Conservation (phyloP, 2,797 vertebrate genomes). For the Lagorchestes hirsutus region DNA sequence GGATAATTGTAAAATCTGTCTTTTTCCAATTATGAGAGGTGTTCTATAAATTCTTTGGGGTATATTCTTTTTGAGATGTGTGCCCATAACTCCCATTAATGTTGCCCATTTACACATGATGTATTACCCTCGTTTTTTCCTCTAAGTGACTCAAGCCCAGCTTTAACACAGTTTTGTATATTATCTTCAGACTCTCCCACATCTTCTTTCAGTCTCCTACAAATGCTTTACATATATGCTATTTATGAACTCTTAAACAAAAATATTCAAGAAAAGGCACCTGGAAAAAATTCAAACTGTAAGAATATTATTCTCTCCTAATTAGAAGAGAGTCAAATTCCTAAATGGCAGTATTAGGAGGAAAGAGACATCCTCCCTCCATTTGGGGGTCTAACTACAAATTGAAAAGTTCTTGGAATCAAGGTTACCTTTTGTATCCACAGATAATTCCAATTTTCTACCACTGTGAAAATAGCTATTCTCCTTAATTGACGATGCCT, state of each 20-base stretch:
- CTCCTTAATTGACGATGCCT: background rate
- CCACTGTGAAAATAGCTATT: background rate
- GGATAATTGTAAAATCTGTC: conserved; percentile 77
- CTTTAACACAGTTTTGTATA: conserved; percentile 39
- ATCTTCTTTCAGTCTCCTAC: background rate
- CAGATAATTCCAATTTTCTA: background rate
- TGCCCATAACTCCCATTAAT: conserved; percentile 68
- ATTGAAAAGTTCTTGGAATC: background rate
- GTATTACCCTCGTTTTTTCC: conserved; percentile 33
- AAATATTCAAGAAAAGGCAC: conserved; percentile 7
- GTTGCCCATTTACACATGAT: conserved; percentile 68
- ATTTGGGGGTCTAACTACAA: background rate
- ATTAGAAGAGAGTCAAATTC: background rate
- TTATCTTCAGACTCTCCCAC: conserved; percentile 27
- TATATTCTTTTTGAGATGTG: conserved; percentile 61
- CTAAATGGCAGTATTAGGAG: background rate
- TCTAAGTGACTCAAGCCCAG: conserved; percentile 46
- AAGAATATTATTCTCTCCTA: conserved; percentile 26
- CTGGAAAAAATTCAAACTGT: conserved; percentile 14
- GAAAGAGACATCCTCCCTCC: background rate
- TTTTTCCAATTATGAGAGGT: conserved; percentile 75
- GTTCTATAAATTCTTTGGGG: conserved; percentile 68
- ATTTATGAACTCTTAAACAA: conserved; percentile 56
- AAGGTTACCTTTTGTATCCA: background rate
- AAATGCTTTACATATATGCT: conserved; percentile 39